Evolutionary conservation across 2,888 invertebrate species (phyloP).

Genomic region (Ariolimax columbianus): DNA sequence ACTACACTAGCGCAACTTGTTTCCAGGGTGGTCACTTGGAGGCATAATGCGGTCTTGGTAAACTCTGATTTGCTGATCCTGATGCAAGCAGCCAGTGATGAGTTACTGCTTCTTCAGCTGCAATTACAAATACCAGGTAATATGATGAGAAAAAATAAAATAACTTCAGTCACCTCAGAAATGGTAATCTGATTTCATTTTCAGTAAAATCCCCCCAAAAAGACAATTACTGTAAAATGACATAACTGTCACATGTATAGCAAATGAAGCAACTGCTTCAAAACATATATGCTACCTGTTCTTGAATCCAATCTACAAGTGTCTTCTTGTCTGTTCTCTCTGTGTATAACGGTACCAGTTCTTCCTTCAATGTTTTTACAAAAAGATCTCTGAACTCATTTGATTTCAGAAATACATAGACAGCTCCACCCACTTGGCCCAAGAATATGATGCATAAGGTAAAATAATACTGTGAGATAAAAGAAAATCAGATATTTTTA

Average conservation of each 20-base stretch:
- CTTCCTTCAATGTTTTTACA: conserved; percentile 89
- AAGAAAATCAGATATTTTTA: not conserved
- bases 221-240: too few species aligned
- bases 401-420: conserved; percentile 95
- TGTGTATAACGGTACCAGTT: conserved; percentile 93
- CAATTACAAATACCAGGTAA: too few species aligned
- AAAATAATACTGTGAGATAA: conserved; percentile 89
- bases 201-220: too few species aligned
- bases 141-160: too few species aligned
- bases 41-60: too few species aligned
- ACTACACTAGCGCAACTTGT: too few species aligned
- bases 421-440: conserved; percentile 93
- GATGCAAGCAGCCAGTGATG: too few species aligned
- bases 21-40: too few species aligned
- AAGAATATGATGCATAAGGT: conserved; percentile 92
- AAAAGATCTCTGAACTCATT: conserved; percentile 90
- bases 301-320: conserved; percentile 95
- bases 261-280: not conserved
- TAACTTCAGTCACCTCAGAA: too few species aligned
- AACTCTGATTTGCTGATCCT: too few species aligned
- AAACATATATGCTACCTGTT: conserved; percentile 82
- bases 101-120: too few species aligned
- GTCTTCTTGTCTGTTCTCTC: conserved; percentile 96
- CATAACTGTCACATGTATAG: not conserved
- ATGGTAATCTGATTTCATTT: too few species aligned